phyloP scores from a whole-genome alignment of 2,113 vertebrate genomes.

The Ciconia boyciana region DNA sequence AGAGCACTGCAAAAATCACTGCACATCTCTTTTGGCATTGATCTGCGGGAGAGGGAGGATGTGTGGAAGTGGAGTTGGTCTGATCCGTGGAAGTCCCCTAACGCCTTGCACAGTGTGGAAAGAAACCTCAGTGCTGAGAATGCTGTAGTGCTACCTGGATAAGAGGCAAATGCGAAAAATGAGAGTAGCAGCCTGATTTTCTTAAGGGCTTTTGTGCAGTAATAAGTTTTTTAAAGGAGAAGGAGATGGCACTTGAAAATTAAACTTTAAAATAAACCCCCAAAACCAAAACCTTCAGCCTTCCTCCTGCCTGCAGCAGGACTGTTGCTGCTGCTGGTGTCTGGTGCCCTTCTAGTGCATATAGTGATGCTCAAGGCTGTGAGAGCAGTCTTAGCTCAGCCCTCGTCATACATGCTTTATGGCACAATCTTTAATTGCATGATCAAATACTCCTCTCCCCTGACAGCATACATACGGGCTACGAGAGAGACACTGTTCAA shows the following conservation, averaged over 20 bases:
- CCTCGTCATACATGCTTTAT: neutral
- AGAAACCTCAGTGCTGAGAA: neutral
- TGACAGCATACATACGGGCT: neutral
- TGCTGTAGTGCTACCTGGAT: neutral
- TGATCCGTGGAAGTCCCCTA: neutral
- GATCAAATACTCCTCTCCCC: neutral
- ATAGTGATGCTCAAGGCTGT: neutral
- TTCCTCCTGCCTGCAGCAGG: neutral
- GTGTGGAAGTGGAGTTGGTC: neutral
- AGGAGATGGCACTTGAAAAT: neutral
- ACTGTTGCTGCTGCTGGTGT: neutral
- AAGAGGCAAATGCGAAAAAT: neutral
- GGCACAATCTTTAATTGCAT: neutral
- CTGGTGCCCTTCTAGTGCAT: neutral
- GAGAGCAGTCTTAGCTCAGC: neutral
- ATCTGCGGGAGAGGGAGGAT: constrained; percentile 21
- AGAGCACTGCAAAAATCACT: neutral
- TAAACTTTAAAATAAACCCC: neutral
- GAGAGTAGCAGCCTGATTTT: neutral
- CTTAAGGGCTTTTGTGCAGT: neutral
- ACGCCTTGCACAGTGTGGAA: neutral
- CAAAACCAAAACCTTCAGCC: neutral
- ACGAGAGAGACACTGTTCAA: neutral
- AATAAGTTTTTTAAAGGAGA: neutral
- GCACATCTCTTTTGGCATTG: neutral